These are phyloP conservation scores for Halotydeus destructor DNA, from an alignment of 1,140 invertebrate species.

Conservation along the genomic window DNA sequence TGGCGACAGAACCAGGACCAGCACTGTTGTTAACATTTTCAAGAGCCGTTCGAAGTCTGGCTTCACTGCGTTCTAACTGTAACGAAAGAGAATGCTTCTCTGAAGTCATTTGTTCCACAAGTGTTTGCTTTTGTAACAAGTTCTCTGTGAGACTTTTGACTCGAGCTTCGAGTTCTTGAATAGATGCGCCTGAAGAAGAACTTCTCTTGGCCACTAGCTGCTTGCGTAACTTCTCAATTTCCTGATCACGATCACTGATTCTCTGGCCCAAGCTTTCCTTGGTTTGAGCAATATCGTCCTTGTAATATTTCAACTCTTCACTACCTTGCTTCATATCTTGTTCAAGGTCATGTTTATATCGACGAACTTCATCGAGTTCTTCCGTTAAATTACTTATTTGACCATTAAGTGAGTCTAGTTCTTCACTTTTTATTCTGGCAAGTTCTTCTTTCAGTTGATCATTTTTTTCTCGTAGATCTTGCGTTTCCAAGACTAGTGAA, in stretches of 20 bases:
- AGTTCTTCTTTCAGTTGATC: slow-evolving; percentile 38
- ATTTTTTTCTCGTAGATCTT: slow-evolving; percentile 34
- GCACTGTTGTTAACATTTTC: not conserved
- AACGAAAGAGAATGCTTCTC: slow-evolving; percentile 54
- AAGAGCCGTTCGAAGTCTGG: not conserved
- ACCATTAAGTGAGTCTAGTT: slow-evolving; percentile 21
- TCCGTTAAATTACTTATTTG: slow-evolving; percentile 31
- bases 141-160: slow-evolving; percentile 49
- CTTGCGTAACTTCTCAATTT: slow-evolving; percentile 36
- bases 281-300: slow-evolving; percentile 35
- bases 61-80: slow-evolving; percentile 41
- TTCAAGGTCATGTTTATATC: slow-evolving; percentile 32
- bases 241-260: slow-evolving; percentile 35
- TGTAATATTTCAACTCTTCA: slow-evolving; percentile 34
- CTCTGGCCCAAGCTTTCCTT: slow-evolving; percentile 29
- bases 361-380: slow-evolving; percentile 31
- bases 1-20: slow-evolving; percentile 4
- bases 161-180: slow-evolving; percentile 38
- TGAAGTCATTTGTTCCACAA: slow-evolving; percentile 47
- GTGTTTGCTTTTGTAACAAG: slow-evolving; percentile 53
- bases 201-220: slow-evolving; percentile 25
- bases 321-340: slow-evolving; percentile 33
- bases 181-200: slow-evolving; percentile 11
- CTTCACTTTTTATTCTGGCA: slow-evolving; percentile 31
- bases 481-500: slow-evolving; percentile 23